Evolutionary conservation across 1,140 invertebrate genomes (phyloP).

Genomic region (Scaptomyza hsui): DNA sequence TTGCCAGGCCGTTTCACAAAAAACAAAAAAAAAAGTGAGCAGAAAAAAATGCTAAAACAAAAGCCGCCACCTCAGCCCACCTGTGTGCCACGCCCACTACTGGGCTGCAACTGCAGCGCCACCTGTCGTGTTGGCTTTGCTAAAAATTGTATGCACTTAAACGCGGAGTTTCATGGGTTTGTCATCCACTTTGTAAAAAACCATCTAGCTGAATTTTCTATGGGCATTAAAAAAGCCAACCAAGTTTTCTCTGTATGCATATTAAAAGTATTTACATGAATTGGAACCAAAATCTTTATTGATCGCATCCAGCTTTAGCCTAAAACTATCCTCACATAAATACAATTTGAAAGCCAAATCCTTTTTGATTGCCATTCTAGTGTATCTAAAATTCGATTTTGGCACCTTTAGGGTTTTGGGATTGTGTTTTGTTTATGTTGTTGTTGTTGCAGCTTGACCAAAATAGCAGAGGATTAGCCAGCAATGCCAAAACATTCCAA

Average conservation of each 20-base stretch:
- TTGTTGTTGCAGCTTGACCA: slow-evolving; percentile 43
- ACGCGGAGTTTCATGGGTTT: slow-evolving; percentile 11
- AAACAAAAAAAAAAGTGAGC: slow-evolving; percentile 33
- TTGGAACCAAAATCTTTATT: too few relatives aligned
- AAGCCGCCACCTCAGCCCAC: slow-evolving; percentile 4
- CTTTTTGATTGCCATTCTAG: slow-evolving; percentile 1
- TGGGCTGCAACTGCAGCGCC: neutral
- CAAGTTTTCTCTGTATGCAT: too few relatives aligned
- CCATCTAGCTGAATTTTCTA: slow-evolving; percentile 1
- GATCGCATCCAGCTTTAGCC: too few relatives aligned
- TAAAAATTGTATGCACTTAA: slow-evolving; percentile 28
- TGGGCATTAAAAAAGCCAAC: too few relatives aligned
- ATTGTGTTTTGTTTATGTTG: slow-evolving; percentile 39
- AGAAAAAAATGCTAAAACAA: slow-evolving; percentile 24
- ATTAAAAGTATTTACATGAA: too few relatives aligned
- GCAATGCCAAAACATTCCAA: slow-evolving; percentile 49
- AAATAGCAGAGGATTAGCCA: slow-evolving; percentile 65
- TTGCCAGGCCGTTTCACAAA: slow-evolving; percentile 31
- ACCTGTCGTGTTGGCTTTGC: slow-evolving; percentile 20
- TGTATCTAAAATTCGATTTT: slow-evolving; percentile 14
- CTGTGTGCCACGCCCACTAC: slow-evolving; percentile 36
- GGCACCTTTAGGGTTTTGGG: neutral
- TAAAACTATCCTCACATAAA: neutral
- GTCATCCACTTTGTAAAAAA: slow-evolving; percentile 1
- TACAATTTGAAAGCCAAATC: neutral